Conservation (phyloP, 2,888 invertebrate genomes). For the Orthosia incerta region DNA sequence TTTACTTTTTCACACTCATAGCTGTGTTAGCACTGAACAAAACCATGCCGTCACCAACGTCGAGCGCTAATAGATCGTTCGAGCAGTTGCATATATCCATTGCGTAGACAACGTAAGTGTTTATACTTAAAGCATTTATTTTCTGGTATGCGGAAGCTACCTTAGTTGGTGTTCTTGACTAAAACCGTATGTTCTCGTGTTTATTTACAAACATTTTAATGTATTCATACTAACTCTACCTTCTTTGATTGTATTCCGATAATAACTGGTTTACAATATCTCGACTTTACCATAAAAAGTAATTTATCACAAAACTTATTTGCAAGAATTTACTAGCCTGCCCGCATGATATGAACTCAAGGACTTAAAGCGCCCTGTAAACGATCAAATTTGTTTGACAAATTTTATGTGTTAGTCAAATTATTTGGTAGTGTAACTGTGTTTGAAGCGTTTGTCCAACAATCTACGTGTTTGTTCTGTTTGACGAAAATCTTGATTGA, state of each 20-base stretch:
- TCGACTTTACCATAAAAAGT: neutral
- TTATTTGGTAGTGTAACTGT: too few relatives aligned
- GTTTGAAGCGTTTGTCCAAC: too few relatives aligned
- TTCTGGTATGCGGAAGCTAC: constrained; percentile 31
- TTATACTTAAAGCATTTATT: constrained; percentile 28
- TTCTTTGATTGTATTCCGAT: too few relatives aligned
- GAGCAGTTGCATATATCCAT: constrained; percentile 53
- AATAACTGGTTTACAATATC: neutral
- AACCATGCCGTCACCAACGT: constrained; percentile 65
- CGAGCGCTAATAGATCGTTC: constrained; percentile 56
- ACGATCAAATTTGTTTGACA: too few relatives aligned
- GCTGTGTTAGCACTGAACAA: constrained; percentile 91
- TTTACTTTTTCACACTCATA: constrained; percentile 81
- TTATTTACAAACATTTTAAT: neutral
- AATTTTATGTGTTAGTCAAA: too few relatives aligned
- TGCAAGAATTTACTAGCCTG: neutral
- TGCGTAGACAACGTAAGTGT: constrained; percentile 67
- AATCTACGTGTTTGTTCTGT: too few relatives aligned
- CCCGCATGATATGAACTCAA: constrained; percentile 6
- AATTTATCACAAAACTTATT: constrained; percentile 18
- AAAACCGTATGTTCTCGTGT: neutral
- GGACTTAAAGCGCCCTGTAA: neutral
- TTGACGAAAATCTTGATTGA: too few relatives aligned
- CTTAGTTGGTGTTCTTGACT: neutral
- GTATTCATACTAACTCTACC: neutral